Evolutionary conservation across 2,888 invertebrate genomes (phyloP), one percentile per base, ranked within the genome.

Genomic region (Opisthograptis luteolata): DNA sequence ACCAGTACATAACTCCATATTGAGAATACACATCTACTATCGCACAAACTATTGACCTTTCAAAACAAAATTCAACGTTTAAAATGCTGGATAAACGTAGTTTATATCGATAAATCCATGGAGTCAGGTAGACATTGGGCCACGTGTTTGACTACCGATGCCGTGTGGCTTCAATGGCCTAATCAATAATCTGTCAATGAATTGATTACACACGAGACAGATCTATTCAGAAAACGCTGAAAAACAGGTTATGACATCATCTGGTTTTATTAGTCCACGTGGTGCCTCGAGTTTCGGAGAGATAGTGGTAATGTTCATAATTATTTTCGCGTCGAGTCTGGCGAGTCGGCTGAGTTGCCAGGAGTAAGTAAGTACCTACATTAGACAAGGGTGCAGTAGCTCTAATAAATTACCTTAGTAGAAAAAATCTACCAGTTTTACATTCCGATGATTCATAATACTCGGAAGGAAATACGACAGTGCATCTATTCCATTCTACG

Each of bases 291-390:
- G 9, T 32, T 45, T 45, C 31, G 13, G 13, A 25, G 14, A 31
- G 36, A 25, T 24, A 39, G 32, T 20, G 13, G 19, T 27, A 25
- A 28, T 35, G 12, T 20, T 34, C 34, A 47, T 55, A n/a, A n/a
- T n/a, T n/a, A 54, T 60, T 62, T 66, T 65, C 55, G 55, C 63
- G 54, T 61, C 57, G 59, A 47, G 66, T 62, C 63, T 62, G 55
- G 56, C 46, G 34, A 55, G 60, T 60, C 53, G 58, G 59, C 50
- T 39, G 22, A 13, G 22, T 22, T 24, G 30, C 20, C 3, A 28
- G 10, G n/a, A n/a, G n/a, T n/a, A n/a, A n/a, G n/a, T n/a, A n/a
- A n/a, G n/a, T n/a, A n/a, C n/a, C n/a, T n/a, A n/a, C n/a, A n/a
- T n/a, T n/a, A n/a, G n/a, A n/a, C n/a, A n/a, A n/a, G n/a, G n/a